These are phyloP conservation scores for Ormyrus thymus DNA, from an alignment of 2,888 invertebrate species.

Conservation along the genomic window DNA sequence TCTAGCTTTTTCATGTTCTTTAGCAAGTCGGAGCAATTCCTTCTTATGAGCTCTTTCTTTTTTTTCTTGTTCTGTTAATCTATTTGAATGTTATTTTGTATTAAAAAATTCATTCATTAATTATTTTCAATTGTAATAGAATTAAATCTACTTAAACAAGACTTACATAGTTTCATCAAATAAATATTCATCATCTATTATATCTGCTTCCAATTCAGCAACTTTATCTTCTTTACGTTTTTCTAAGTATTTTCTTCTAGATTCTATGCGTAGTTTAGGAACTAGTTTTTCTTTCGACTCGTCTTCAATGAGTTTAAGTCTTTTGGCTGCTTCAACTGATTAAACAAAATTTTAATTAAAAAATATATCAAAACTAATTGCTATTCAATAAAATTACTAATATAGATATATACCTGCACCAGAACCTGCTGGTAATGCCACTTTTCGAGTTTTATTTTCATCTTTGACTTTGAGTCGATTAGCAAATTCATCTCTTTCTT, in stretches of 20 bases:
- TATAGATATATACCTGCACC: constrained; percentile 65
- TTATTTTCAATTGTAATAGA: neutral
- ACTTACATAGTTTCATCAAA: constrained; percentile 89
- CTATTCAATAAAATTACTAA: neutral
- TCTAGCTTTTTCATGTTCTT: constrained; percentile 95
- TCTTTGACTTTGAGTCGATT: constrained; percentile 91
- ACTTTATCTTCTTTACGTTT: constrained; percentile 98
- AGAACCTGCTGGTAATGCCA: constrained; percentile 74
- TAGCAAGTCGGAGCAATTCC: constrained; percentile 90
- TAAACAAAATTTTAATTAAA: neutral
- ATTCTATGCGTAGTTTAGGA: constrained; percentile 91
- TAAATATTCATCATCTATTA: constrained; percentile 96
- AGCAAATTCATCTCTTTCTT: constrained; percentile 96
- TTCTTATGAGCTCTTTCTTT: constrained; percentile 93
- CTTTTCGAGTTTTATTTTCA: constrained; percentile 90
- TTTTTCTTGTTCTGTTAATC: constrained; percentile 90
- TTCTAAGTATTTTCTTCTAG: constrained; percentile 94
- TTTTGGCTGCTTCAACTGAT: constrained; percentile 87
- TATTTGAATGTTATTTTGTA: constrained; percentile 67
- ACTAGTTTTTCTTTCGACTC: constrained; percentile 91
- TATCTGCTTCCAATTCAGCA: constrained; percentile 94
- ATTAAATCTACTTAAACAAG: constrained; percentile 1
- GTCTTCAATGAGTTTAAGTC: constrained; percentile 87
- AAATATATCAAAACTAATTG: neutral
- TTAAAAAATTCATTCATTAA: constrained; percentile 59